Evolutionary conservation across 1,140 invertebrate species (phyloP).

Genomic region (Nasonia vitripennis): DNA sequence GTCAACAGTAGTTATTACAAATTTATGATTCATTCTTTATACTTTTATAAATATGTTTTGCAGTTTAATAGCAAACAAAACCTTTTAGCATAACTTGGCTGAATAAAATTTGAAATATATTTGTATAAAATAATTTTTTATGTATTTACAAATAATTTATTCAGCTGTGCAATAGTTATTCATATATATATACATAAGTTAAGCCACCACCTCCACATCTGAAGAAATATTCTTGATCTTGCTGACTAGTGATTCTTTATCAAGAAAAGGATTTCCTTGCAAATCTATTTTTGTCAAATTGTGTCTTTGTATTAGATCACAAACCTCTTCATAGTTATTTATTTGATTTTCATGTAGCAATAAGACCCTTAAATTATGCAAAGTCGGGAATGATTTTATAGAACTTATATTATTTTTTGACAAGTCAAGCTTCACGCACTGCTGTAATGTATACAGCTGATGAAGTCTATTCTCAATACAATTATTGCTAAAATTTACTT

Average conservation of each 20-base stretch:
- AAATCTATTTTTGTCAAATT: constrained; percentile 65
- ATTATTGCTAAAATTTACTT: constrained; percentile 68
- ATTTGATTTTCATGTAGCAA: constrained; percentile 67
- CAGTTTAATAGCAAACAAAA: background rate
- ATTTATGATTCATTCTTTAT: constrained; percentile 5
- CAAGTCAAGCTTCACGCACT: constrained; percentile 66
- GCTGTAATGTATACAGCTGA: constrained; percentile 66
- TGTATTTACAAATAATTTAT: background rate
- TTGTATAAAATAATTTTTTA: background rate
- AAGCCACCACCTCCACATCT: constrained; percentile 55
- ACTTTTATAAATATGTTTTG: background rate
- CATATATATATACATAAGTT: constrained; percentile 24
- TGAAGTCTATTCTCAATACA: constrained; percentile 64
- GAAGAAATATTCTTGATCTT: constrained; percentile 49
- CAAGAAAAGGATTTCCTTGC: constrained; percentile 64
- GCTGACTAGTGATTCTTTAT: constrained; percentile 46
- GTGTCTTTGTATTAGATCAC: constrained; percentile 61
- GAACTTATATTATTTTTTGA: constrained; percentile 65
- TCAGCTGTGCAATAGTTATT: background rate
- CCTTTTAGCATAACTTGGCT: background rate
- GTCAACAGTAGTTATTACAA: background rate
- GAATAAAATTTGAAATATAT: background rate
- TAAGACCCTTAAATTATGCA: constrained; percentile 64
- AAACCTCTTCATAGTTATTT: constrained; percentile 62
- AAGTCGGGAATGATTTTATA: constrained; percentile 64